These are phyloP conservation scores for Semibalanus balanoides DNA, from an alignment of 1,140 invertebrate species.

Conservation along the genomic window DNA sequence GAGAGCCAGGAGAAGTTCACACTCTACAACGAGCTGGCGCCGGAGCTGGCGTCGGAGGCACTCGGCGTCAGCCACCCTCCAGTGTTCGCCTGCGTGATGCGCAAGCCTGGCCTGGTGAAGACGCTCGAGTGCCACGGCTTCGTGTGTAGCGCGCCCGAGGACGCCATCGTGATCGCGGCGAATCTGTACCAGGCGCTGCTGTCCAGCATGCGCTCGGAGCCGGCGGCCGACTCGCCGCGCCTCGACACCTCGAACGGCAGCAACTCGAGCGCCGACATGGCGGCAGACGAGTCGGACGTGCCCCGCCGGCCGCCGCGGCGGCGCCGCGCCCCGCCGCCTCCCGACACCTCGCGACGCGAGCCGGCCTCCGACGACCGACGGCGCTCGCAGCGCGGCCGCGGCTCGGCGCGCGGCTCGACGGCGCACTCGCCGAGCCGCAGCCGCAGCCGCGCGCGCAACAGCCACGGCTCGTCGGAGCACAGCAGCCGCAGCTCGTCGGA, in stretches of 20 bases:
- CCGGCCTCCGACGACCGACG: slow-evolving; percentile 15
- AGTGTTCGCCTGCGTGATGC: slow-evolving; percentile 80
- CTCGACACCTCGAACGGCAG: slow-evolving; percentile 13
- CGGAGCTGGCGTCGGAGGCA: slow-evolving; percentile 16
- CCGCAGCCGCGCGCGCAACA: neutral
- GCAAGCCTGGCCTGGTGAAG: slow-evolving; percentile 55
- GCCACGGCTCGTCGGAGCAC: neutral
- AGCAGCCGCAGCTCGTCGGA: neutral
- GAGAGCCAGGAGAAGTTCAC: slow-evolving; percentile 37
- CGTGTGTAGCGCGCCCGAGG: slow-evolving; percentile 60
- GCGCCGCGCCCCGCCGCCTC: slow-evolving; percentile 13
- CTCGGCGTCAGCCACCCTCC: slow-evolving; percentile 46
- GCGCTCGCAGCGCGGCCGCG: slow-evolving; percentile 11
- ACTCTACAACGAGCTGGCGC: slow-evolving; percentile 19
- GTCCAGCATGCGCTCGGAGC: slow-evolving; percentile 44
- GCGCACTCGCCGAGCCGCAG: slow-evolving; percentile 16
- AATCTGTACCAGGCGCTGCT: slow-evolving; percentile 73
- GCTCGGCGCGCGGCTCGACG: slow-evolving; percentile 19
- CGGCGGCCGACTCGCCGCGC: slow-evolving; percentile 10
- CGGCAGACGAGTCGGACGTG: slow-evolving; percentile 12
- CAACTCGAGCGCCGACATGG: slow-evolving; percentile 17
- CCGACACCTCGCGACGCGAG: slow-evolving; percentile 13
- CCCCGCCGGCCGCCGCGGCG: slow-evolving; percentile 12
- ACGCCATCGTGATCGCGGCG: slow-evolving; percentile 75
- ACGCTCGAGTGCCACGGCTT: slow-evolving; percentile 79